phyloP scores from a whole-genome alignment of 2,888 invertebrate genomes.

The Erebia epiphron region DNA sequence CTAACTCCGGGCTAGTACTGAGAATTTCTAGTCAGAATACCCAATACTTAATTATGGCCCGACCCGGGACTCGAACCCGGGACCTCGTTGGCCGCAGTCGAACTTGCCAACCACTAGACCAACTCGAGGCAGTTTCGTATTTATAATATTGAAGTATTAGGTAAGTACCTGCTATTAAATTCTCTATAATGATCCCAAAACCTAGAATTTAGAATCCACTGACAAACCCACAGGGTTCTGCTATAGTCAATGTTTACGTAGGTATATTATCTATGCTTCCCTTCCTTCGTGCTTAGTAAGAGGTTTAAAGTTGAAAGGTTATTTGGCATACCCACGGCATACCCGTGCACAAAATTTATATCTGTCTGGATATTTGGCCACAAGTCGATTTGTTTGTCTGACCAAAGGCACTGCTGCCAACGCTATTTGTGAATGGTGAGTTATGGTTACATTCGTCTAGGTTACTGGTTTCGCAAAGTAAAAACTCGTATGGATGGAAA shows the following conservation, averaged over 20 bases:
- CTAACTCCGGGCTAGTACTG: no score
- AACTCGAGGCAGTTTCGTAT: no score
- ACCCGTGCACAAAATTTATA: conserved; percentile 16
- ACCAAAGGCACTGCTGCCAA: conserved; percentile 67
- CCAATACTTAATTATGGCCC: no score
- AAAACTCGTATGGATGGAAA: background rate
- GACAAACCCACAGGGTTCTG: background rate
- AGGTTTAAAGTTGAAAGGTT: conserved; percentile 17
- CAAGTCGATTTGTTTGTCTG: conserved; percentile 57
- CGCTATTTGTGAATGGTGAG: conserved; percentile 61
- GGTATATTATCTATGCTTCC: background rate
- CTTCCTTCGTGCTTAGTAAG: conserved; percentile 14
- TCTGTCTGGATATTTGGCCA: conserved; percentile 12
- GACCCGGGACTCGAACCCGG: no score
- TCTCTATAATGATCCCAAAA: no score
- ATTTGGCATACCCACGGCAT: conserved; percentile 22
- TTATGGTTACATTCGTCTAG: conserved; percentile 16
- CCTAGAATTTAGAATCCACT: no score
- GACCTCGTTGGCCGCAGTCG: no score
- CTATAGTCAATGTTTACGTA: background rate
- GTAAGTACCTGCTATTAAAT: no score
- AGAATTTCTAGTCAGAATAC: no score
- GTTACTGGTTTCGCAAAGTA: conserved; percentile 6
- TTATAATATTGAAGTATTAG: no score
- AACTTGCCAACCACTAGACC: no score